Conservation (phyloP, 2,797 vertebrate species). For the Eulemur albifrons region DNA sequence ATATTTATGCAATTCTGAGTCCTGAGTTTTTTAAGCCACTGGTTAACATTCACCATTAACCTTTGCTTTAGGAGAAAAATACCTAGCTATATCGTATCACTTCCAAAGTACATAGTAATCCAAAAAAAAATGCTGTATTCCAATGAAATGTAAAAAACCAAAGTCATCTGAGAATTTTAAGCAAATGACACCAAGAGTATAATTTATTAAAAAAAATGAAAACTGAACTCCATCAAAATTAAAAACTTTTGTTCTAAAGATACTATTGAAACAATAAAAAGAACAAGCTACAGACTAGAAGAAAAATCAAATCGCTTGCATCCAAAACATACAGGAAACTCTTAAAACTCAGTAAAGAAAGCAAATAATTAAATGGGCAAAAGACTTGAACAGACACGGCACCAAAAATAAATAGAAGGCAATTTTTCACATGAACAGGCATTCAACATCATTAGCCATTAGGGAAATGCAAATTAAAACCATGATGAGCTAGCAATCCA, state of each 20-base stretch:
- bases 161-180: constrained; percentile 23
- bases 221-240: not conserved
- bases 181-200: constrained; percentile 8
- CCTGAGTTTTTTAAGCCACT: not conserved
- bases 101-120: not conserved
- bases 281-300: not conserved
- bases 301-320: not conserved
- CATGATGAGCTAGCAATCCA: not conserved
- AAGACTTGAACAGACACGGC: not conserved
- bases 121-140: not conserved
- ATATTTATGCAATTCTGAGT: not conserved
- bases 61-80: constrained; percentile 3
- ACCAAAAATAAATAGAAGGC: not conserved
- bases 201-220: not conserved
- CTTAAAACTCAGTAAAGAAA: constrained; percentile 4
- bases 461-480: constrained; percentile 41
- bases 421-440: not conserved
- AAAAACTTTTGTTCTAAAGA: not conserved
- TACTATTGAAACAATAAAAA: not conserved
- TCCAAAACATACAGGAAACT: not conserved
- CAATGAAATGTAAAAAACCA: not conserved
- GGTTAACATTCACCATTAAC: not conserved
- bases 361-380: not conserved
- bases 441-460: not conserved
- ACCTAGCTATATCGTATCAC: not conserved